Conservation (phyloP, 2,888 invertebrate genomes). For the Dynastes tityus region DNA sequence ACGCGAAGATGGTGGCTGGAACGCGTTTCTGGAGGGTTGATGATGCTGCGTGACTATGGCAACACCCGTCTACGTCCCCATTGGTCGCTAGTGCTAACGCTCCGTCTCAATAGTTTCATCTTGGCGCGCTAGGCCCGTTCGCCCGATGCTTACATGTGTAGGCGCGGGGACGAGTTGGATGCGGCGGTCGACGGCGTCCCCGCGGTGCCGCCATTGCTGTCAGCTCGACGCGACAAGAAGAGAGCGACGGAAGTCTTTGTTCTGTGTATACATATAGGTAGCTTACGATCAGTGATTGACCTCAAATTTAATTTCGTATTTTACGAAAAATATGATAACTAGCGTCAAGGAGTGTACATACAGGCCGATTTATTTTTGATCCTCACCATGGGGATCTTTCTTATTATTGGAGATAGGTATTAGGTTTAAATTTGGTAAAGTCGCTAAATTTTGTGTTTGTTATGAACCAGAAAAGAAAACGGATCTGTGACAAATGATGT, state of each 20-base stretch:
- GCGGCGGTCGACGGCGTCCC: not conserved
- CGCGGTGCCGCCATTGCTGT: conserved; percentile 26
- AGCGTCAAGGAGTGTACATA: too few species aligned
- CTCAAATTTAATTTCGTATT: too few species aligned
- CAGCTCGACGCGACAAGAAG: conserved; percentile 13
- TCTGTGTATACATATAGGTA: not conserved
- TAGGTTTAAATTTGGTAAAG: too few species aligned
- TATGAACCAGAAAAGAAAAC: too few species aligned
- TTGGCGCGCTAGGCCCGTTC: not conserved
- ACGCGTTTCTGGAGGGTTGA: conserved; percentile 50
- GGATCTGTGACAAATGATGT: too few species aligned
- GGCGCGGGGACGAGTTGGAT: not conserved
- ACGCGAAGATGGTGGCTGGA: conserved; percentile 36
- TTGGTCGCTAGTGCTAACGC: conserved; percentile 58
- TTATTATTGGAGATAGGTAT: too few species aligned
- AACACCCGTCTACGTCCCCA: conserved; percentile 64
- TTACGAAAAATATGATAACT: too few species aligned
- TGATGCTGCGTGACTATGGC: conserved; percentile 65
- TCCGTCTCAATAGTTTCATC: conserved; percentile 42
- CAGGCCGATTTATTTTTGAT: too few species aligned
- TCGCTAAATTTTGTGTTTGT: too few species aligned
- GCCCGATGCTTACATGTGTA: not conserved
- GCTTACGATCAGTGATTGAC: too few species aligned
- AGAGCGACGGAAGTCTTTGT: conserved; percentile 20
- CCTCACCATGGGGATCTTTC: too few species aligned